These are phyloP conservation scores for Coccyzus lansbergi DNA, from an alignment of 2,797 vertebrate genomes.

Conservation along the genomic window DNA sequence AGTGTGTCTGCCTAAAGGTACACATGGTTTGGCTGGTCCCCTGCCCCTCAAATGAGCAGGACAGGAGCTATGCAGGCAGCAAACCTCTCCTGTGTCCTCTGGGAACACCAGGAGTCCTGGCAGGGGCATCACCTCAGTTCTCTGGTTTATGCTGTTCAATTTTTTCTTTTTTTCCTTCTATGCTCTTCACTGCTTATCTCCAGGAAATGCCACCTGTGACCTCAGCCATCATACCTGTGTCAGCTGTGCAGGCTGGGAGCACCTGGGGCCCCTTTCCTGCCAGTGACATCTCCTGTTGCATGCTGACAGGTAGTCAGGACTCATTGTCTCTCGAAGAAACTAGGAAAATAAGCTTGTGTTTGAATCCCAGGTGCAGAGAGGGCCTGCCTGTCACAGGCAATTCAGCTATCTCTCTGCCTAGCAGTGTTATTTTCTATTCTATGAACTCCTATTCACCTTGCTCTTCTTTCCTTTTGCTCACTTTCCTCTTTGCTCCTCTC, in stretches of 20 bases:
- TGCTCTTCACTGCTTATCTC: background rate
- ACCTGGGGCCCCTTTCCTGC: slow-evolving; percentile 41
- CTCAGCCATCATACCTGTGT: slow-evolving; percentile 30
- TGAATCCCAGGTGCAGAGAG: slow-evolving; percentile 59
- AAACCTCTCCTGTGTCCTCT: background rate
- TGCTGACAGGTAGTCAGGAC: slow-evolving; percentile 62
- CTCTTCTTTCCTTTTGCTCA: background rate
- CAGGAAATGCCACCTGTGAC: slow-evolving; percentile 30
- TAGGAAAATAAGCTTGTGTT: slow-evolving; percentile 40
- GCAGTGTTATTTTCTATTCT: slow-evolving; percentile 15
- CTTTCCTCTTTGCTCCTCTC: background rate
- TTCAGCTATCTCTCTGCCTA: background rate
- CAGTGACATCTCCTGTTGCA: slow-evolving; percentile 4
- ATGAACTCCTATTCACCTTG: background rate
- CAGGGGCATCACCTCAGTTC: background rate
- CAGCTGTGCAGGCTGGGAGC: background rate
- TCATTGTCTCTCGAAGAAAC: slow-evolving; percentile 47
- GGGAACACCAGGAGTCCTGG: background rate
- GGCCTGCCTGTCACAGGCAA: slow-evolving; percentile 58
- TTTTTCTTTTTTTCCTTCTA: background rate
- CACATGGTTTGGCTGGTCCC: background rate
- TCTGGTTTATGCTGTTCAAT: background rate
- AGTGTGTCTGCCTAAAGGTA: background rate
- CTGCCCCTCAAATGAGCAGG: background rate
- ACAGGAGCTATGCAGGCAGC: background rate